These are phyloP conservation scores for Nomada ferruginata DNA, from an alignment of 2,888 invertebrate genomes.

Conservation along the genomic window DNA sequence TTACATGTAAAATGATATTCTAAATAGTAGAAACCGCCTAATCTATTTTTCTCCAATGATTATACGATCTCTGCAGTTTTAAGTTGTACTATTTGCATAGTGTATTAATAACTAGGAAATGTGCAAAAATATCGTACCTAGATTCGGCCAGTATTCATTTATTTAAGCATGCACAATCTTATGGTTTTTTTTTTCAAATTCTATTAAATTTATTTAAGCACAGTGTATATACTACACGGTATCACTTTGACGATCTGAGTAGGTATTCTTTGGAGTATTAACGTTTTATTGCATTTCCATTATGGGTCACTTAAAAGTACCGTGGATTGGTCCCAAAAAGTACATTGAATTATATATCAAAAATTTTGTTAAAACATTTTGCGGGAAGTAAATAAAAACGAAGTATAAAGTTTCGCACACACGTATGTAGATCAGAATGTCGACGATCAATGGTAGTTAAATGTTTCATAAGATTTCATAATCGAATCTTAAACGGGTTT, in stretches of 20 bases:
- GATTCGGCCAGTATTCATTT: background rate
- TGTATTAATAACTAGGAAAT: background rate
- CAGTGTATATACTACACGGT: too few relatives aligned
- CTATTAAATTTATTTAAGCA: too few relatives aligned
- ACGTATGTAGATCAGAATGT: background rate
- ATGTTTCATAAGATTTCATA: too few relatives aligned
- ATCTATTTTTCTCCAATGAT: background rate
- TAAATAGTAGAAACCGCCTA: background rate
- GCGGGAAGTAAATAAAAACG: background rate
- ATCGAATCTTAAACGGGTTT: too few relatives aligned
- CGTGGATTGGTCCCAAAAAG: background rate
- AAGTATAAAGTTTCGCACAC: background rate
- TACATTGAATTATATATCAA: background rate
- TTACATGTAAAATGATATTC: slow-evolving; percentile 5
- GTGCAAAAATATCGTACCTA: background rate
- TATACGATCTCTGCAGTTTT: background rate
- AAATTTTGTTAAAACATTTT: background rate
- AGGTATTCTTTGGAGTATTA: too few relatives aligned
- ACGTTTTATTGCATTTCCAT: too few relatives aligned
- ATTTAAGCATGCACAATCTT: background rate
- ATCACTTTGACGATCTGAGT: too few relatives aligned
- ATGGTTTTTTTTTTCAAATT: background rate
- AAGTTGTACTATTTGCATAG: background rate
- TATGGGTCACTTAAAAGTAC: background rate
- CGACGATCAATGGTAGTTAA: too few relatives aligned